Evolutionary conservation across 1,140 invertebrate species (phyloP), one percentile per base, ranked within the genome.

Genomic region (Dryas iulia): DNA sequence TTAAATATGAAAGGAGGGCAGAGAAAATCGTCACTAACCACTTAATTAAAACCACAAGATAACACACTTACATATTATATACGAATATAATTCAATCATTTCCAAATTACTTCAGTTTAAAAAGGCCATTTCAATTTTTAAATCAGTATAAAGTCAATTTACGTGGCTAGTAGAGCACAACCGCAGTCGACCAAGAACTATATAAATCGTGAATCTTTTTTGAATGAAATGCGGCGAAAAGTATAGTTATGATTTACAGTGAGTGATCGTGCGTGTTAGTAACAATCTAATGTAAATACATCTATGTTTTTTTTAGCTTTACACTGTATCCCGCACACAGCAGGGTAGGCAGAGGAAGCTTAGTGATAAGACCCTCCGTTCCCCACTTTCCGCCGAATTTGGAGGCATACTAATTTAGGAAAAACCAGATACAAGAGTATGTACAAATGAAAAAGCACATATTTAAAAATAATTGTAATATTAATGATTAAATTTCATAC

Each of bases 171-270:
- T 18, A 47, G 39, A 47, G 39, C 39, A 47, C 39, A 47, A 39
- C 35, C 35, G 14, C 35, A 39, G 35, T 39, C 28, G 24, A 60
- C 31, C 11, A 39, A 39, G n/a, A 25, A 33, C 31, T 60, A 60
- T 24, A 60, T 60, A 35, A 60, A 60, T 60, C 58, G 33, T 25
- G 33, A 39, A 8, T 18, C 14, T 39, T 39, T 39, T 39, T 18
- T 39, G 4, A 14, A 39, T n/a, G 5, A 39, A 39, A 14, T 39
- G 35, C n/a, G 35, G 35, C 14, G 35, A 39, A 47, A 47, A 47
- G 39, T 47, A 21, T 6, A 47, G 14, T 21, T 18, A 47, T 47
- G 18, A 14, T 14, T 47, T 47, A 47, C 18, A 47, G 39, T 47
- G 39, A 2, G 14, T 14, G 8, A 21, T 47, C 18, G 39, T 47